A percentile compares a stretch with the other conserved stretches of the same genome.
These are phyloP conservation scores for Acrobasis repandana DNA, from an alignment of 2,888 invertebrate species.

Conservation along the genomic window DNA sequence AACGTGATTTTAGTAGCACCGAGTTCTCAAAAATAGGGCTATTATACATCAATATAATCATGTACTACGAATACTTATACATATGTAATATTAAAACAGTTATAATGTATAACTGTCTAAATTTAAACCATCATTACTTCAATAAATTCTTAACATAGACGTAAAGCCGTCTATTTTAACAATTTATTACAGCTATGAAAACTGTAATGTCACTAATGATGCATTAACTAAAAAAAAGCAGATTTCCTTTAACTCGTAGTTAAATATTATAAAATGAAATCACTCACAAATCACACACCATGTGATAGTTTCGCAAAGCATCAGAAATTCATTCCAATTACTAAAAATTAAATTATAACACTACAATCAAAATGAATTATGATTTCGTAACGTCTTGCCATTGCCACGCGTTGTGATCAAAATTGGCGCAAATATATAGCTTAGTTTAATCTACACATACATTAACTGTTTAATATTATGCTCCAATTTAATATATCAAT, in stretches of 20 bases:
- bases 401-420: not conserved
- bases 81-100: not conserved
- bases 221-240: too few species aligned
- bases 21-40: too few species aligned
- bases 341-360: not conserved
- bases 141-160: too few species aligned
- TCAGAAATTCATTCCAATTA: not conserved
- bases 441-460: not conserved
- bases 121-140: too few species aligned
- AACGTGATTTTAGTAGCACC: too few species aligned
- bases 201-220: too few species aligned
- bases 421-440: not conserved
- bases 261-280: not conserved
- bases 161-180: too few species aligned
- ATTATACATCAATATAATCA: too few species aligned
- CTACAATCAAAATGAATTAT: slow-evolving; percentile 1
- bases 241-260: too few species aligned
- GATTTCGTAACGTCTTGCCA: not conserved
- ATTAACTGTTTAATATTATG: not conserved
- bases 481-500: not conserved
- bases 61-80: too few species aligned
- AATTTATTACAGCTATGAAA: too few species aligned
- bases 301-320: slow-evolving; percentile 9
- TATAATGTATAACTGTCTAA: not conserved
- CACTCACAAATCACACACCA: slow-evolving; percentile 4